A percentile compares a stretch with the other conserved stretches of the same genome.
phyloP scores from a whole-genome alignment of 2,888 invertebrate genomes.

The Athrips mouffetella region DNA sequence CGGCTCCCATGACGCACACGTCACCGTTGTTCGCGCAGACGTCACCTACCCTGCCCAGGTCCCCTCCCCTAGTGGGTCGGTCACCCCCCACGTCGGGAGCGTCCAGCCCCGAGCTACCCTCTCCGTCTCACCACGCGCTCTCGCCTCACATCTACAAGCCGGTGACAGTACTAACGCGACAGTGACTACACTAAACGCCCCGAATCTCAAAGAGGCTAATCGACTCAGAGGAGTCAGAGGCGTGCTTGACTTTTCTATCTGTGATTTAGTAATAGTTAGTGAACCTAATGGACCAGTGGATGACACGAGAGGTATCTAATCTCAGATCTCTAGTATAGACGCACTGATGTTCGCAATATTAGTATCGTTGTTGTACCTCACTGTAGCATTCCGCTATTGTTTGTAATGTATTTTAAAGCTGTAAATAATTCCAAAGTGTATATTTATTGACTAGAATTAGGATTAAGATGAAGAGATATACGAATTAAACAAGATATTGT shows the following conservation, averaged over 20 bases:
- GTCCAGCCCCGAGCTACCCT: conserved; percentile 64
- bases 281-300: conserved; percentile 48
- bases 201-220: conserved; percentile 37
- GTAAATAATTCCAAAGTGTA: conserved; percentile 70
- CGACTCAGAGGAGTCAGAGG: conserved; percentile 33
- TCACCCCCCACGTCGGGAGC: conserved; percentile 60
- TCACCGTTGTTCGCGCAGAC: conserved; percentile 48
- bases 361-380: conserved; percentile 37
- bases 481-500: conserved; percentile 57
- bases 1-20: conserved; percentile 36
- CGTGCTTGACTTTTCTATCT: conserved; percentile 52
- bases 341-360: conserved; percentile 42
- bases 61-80: conserved; percentile 57
- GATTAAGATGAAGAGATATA: conserved; percentile 42
- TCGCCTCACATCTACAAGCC: conserved; percentile 75
- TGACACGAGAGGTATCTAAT: conserved; percentile 35
- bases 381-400: conserved; percentile 57
- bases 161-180: conserved; percentile 76
- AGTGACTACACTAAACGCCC: conserved; percentile 41
- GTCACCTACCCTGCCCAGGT: conserved; percentile 56
- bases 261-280: conserved; percentile 67
- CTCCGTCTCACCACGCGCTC: conserved; percentile 60
- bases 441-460: conserved; percentile 67
- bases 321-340: conserved; percentile 29
- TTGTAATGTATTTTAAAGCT: conserved; percentile 39